phyloP scores from a whole-genome alignment of 1,140 invertebrate genomes.

The Geopemphigus sp. region DNA sequence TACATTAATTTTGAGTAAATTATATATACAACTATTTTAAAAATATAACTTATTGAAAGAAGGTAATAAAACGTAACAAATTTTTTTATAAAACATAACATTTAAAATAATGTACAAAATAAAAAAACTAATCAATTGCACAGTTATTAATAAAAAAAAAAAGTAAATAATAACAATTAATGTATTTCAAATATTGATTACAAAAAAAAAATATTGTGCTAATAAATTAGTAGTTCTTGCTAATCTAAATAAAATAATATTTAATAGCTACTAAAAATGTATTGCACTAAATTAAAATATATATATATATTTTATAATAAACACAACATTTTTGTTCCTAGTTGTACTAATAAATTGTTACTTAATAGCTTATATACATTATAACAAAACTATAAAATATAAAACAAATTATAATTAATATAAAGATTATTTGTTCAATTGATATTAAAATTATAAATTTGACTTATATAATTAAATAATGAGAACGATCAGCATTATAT shows the following conservation, averaged over 20 bases:
- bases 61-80: slow-evolving; percentile 7
- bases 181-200: not conserved
- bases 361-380: not conserved
- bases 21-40: not conserved
- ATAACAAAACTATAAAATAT: not conserved
- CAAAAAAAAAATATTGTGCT: slow-evolving; percentile 5
- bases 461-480: not conserved
- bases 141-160: not conserved
- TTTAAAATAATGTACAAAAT: slow-evolving; percentile 1
- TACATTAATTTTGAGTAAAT: not conserved
- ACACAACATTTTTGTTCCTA: slow-evolving; percentile 16
- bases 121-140: not conserved
- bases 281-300: slow-evolving; percentile 21
- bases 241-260: slow-evolving; percentile 5
- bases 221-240: not conserved
- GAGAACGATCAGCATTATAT: not conserved
- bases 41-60: not conserved
- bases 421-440: not conserved
- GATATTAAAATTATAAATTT: not conserved
- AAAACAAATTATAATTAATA: not conserved
- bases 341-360: not conserved
- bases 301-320: too few relatives aligned
- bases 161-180: too few relatives aligned
- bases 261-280: not conserved
- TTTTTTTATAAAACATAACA: not conserved